A percentile compares a stretch with the other conserved stretches of the same genome.
Conservation (phyloP, 2,797 vertebrate species). For the Poeciliopsis infans region DNA sequence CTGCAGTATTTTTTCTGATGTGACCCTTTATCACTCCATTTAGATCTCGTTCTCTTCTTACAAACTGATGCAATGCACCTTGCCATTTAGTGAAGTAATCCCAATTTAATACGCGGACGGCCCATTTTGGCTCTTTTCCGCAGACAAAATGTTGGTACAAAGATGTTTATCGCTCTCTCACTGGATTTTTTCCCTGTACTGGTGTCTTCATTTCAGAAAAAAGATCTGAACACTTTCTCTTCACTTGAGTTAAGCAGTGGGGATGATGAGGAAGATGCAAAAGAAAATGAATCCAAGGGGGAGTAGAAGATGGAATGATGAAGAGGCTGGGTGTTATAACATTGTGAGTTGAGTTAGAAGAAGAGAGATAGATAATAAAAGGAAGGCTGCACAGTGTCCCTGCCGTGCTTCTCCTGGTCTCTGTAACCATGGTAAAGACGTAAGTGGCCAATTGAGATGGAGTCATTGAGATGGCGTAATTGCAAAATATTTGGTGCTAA, state of each 20-base stretch:
- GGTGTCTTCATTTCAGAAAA: neutral
- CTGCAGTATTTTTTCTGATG: neutral
- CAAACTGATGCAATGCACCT: neutral
- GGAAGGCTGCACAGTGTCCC: constrained; percentile 37
- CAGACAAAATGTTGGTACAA: constrained; percentile 3
- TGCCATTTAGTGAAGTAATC: neutral
- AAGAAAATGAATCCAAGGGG: constrained; percentile 30
- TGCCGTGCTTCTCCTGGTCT: constrained; percentile 43
- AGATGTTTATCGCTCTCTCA: neutral
- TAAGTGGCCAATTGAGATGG: constrained; percentile 62
- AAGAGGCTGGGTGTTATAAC: constrained; percentile 51
- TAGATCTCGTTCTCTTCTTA: constrained; percentile 3
- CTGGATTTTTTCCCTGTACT: neutral
- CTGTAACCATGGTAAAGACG: constrained; percentile 73
- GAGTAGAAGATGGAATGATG: constrained; percentile 45
- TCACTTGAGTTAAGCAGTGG: constrained; percentile 7
- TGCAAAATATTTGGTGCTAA: constrained; percentile 67
- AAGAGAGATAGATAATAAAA: constrained; percentile 41
- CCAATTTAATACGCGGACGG: neutral
- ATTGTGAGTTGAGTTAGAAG: constrained; percentile 44
- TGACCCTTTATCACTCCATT: neutral
- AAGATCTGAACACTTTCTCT: constrained; percentile 1
- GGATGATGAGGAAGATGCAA: constrained; percentile 34
- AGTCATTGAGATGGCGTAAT: constrained; percentile 57
- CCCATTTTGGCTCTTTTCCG: neutral